Base-by-base conservation (phyloP, 1,140 invertebrate genomes). In the Carcinoscorpius rotundicauda region DNA sequence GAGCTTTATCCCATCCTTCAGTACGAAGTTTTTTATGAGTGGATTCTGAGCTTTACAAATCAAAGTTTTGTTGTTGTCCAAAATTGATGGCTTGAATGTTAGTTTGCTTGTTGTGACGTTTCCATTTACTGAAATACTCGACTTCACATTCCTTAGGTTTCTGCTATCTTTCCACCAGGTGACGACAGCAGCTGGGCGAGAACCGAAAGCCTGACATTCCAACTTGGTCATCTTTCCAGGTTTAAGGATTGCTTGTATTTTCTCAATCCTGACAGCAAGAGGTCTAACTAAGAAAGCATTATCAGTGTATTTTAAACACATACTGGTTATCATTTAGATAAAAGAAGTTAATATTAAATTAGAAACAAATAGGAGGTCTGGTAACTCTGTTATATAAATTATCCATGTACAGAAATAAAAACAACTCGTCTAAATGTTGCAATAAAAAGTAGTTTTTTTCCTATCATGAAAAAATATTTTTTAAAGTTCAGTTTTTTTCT, bases 191-290 rank as follows among this genome's bases (percentile, higher is more conserved):
- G 86, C 83, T 1, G 91, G 90, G 64, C 86, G 80, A 1, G 89
- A 91, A 57, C 90, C 91, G 0, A 83, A 83, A 49, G 88, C 86
- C 70, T 86, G 83, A 73, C 91, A 93, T 73, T 89, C 86, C 49
- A 93, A 83, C 67, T 91, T 87, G 72, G 89, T 89, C 67, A 84
- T 81, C 73, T 86, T 87, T 68, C 89, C 88, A 2, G 88, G 87
- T 8, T 86, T 87, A 11, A 91, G 82, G 72, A 84, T 82, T 67
- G 83, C 80, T 75, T 89, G 86, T 76, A 89, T 88, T 58, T 86
- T 88, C 67, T 88, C 75, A 72, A 91, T 91, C 73, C 84, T 82
- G 5, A 92, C 88, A 73, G 87, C 86, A 69, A 93, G 74, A 9
- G 91, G 91, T 62, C 83, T 83, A 78, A 93, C 91, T 93, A 81